phyloP scores from a whole-genome alignment of 2,113 vertebrate genomes.

The Oncorhynchus gorbuscha region DNA sequence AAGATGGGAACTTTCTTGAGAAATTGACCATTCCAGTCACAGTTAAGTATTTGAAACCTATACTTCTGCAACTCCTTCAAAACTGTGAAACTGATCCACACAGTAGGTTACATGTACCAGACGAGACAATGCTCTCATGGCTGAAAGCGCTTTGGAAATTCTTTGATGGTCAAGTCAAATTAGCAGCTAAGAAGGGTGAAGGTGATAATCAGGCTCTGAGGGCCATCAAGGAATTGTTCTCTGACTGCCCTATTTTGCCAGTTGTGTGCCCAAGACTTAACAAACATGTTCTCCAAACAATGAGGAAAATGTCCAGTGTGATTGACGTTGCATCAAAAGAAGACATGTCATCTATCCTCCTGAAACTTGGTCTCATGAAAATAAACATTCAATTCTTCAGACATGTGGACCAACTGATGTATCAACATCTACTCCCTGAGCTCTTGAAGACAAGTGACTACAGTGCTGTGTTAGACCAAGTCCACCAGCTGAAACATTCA shows the following conservation, averaged over 20 bases:
- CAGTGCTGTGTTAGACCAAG: conserved; percentile 60
- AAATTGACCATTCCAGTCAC: conserved; percentile 60
- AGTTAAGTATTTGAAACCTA: conserved; percentile 50
- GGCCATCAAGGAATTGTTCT: conserved; percentile 50
- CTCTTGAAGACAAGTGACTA: conserved; percentile 56
- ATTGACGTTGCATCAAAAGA: not conserved
- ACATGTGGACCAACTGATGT: rapidly evolving
- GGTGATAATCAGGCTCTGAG: not conserved
- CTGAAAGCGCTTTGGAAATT: conserved; percentile 67
- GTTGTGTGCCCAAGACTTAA: conserved; percentile 49
- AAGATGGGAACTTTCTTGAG: conserved; percentile 47
- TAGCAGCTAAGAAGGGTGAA: rapidly evolving
- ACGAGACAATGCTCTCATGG: conserved; percentile 45
- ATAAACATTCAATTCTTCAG: conserved; percentile 42
- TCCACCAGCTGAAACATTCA: conserved; percentile 44
- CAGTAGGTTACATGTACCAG: conserved; percentile 42
- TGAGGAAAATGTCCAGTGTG: conserved; percentile 63
- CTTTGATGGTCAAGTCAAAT: conserved; percentile 19
- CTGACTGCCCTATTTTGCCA: conserved; percentile 68
- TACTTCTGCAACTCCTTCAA: conserved; percentile 38
- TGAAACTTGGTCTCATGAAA: conserved; percentile 73
- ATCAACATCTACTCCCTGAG: rapidly evolving
- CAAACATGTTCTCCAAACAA: conserved; percentile 45
- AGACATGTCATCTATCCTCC: conserved; percentile 37
- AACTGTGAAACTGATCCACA: conserved; percentile 39